A percentile compares a stretch with the other conserved stretches of the same genome.
phyloP scores from a whole-genome alignment of 2,113 vertebrate genomes.

The Eulacestoma nigropectus region DNA sequence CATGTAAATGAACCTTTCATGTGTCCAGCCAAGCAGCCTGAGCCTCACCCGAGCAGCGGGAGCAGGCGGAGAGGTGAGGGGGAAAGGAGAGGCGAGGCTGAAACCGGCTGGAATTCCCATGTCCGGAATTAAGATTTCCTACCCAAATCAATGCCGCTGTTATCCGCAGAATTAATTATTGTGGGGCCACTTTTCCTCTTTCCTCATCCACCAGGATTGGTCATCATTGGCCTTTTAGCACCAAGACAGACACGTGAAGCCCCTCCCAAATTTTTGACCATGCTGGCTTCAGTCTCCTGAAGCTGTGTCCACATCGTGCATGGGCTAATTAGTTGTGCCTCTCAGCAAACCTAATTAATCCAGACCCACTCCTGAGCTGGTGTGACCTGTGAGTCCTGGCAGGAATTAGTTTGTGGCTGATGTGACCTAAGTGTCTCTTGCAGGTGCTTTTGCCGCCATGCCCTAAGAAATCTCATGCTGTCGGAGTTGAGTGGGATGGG shows the following conservation, averaged over 20 bases:
- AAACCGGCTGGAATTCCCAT: not conserved
- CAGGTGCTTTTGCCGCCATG: not conserved
- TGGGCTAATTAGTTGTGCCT: not conserved
- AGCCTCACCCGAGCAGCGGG: not conserved
- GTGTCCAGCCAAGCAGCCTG: not conserved
- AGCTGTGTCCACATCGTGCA: accelerated
- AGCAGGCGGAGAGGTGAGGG: not conserved
- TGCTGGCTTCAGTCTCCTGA: accelerated
- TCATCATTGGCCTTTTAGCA: accelerated
- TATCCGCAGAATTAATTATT: not conserved
- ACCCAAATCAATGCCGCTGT: accelerated
- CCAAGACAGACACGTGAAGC: accelerated
- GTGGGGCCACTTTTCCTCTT: not conserved
- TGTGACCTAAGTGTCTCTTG: not conserved
- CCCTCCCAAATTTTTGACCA: accelerated
- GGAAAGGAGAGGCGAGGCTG: not conserved
- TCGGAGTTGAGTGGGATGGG: not conserved
- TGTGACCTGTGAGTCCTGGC: not conserved
- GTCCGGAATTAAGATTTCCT: not conserved
- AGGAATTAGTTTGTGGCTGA: not conserved
- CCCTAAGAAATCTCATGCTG: accelerated
- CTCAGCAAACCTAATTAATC: not conserved
- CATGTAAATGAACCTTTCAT: not conserved
- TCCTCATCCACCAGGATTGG: not conserved
- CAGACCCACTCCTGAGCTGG: not conserved